phyloP scores from a whole-genome alignment of 2,113 vertebrate genomes.

The Phylloscopus trochiloides region DNA sequence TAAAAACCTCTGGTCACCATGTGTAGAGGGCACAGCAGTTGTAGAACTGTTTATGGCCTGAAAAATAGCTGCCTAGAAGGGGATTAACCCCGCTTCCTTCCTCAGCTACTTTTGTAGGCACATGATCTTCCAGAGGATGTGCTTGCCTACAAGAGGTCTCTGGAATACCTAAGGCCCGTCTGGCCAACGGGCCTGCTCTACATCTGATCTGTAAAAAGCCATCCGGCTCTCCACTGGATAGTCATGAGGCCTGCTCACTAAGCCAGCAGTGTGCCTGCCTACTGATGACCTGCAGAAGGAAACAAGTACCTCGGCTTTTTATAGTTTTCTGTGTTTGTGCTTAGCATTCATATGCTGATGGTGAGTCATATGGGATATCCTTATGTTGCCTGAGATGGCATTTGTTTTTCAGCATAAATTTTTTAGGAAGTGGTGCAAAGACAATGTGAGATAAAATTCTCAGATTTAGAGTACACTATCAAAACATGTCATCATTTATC shows the following conservation, averaged over 20 bases:
- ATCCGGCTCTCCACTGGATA: neutral
- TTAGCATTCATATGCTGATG: neutral
- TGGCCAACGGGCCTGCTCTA: neutral
- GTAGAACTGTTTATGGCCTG: neutral
- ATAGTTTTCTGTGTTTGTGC: neutral
- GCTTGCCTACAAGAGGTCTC: neutral
- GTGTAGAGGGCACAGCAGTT: neutral
- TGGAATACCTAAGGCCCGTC: neutral
- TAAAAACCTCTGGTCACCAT: neutral
- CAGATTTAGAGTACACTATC: slow-evolving; percentile 3
- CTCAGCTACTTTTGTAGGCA: neutral
- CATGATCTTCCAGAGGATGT: neutral
- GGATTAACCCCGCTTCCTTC: neutral
- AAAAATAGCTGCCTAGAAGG: neutral
- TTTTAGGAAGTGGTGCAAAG: neutral
- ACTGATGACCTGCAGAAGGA: neutral
- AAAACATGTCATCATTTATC: slow-evolving; percentile 6
- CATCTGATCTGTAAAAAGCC: neutral
- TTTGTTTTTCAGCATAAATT: slow-evolving; percentile 3
- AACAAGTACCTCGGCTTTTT: neutral
- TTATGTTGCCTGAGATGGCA: slow-evolving; percentile 7
- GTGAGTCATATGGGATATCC: neutral
- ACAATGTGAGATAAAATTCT: neutral
- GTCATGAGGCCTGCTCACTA: neutral
- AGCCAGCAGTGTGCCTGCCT: neutral